Percentiles rank a stretch among this genome's conserved stretches.
phyloP scores from a whole-genome alignment of 2,888 invertebrate genomes.

The Hirudinaria manillensis region DNA sequence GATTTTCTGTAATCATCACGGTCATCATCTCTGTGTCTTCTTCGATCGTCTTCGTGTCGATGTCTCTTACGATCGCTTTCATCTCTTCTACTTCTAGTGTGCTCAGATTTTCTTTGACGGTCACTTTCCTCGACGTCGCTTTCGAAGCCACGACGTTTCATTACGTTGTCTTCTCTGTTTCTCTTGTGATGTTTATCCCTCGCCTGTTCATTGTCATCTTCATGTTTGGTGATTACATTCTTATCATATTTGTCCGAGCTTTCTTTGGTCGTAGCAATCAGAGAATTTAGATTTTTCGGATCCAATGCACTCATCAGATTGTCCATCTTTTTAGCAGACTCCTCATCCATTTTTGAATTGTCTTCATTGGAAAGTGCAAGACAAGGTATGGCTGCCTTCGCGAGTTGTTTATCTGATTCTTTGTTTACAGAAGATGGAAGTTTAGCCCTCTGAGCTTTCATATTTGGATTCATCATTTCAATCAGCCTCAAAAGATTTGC shows the following conservation, averaged over 20 bases:
- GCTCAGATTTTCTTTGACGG: background rate
- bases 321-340: background rate
- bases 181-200: background rate
- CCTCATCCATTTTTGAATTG: slow-evolving; percentile 40
- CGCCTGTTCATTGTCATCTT: too few relatives aligned
- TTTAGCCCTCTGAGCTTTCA: slow-evolving; percentile 34
- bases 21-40: background rate
- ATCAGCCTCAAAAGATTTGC: slow-evolving; percentile 88
- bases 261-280: background rate
- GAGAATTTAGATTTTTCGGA: slow-evolving; percentile 26
- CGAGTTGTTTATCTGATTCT: slow-evolving; percentile 44
- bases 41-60: background rate
- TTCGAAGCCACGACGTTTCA: background rate
- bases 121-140: slow-evolving; percentile 13
- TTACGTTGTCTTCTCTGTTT: background rate
- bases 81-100: background rate
- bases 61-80: background rate
- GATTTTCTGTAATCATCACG: background rate
- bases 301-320: slow-evolving; percentile 52
- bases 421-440: slow-evolving; percentile 33
- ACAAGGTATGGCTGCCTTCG: slow-evolving; percentile 53
- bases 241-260: slow-evolving; percentile 3
- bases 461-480: slow-evolving; percentile 75
- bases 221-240: background rate
- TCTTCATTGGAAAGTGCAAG: slow-evolving; percentile 57